Evolutionary conservation across 2,797 vertebrate species (phyloP), one percentile per base, ranked within the genome.

Genomic region (Acipenser transmontanus): DNA sequence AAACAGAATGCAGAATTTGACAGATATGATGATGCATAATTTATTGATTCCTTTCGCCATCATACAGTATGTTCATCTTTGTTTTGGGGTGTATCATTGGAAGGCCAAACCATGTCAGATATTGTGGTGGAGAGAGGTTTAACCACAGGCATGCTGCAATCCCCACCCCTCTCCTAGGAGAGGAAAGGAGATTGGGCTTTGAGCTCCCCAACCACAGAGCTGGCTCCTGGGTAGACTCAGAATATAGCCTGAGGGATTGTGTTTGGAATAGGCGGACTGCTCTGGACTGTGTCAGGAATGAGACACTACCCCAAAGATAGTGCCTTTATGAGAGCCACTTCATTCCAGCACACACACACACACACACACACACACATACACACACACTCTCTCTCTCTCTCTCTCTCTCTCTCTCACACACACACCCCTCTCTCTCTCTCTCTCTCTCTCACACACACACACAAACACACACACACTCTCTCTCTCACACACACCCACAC

Each of bases 361-460:
- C 49, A 12, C 47, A 61, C 34, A 50, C 60, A 61, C 49, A 61
- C 8, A 51, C 59, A 17, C 7, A 61, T 1, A 12, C 8, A 54
- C 51, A 54, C 17, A 1, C 17, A 1, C 17, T 17, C 1, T 17
- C 17, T 17, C 17, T 17, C 17, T 17, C 20, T 2, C 20, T 4
- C 20, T 34, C 20, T 47, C 8, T 76, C 65, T 70, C 59, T 62
- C 51, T 69, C 71, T 70, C 65, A 70, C 65, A 73, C 73, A 17
- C 20, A 1, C 20, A 2, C 20, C 20, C 20, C n/a, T n/a, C n/a
- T n/a, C n/a, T n/a, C n/a, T n/a, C n/a, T n/a, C n/a, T n/a, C n/a
- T n/a, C n/a, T 17, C 60, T 50, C 49, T 51, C 8, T 34, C 59
- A 17, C 20, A 34, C 20, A 34, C 20, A 34, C 20, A 34, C 20